Base-by-base conservation (phyloP, 1,140 invertebrate genomes). In the Lutraria rhynchaena region DNA sequence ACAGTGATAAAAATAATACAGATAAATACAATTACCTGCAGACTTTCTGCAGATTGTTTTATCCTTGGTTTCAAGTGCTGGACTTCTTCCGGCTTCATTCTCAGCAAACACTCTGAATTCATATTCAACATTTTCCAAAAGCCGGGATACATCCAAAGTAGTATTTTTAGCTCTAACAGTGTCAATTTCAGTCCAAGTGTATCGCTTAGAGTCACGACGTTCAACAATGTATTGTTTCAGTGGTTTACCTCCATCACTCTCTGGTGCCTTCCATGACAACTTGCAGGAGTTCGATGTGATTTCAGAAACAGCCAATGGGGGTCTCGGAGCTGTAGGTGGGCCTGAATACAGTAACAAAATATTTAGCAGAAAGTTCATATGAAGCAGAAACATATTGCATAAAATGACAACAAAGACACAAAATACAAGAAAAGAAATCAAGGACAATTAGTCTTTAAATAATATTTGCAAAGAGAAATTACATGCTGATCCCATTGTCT, bases 141-240 rank as follows among this genome's bases (percentile, higher is more conserved):
- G 93, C 89, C 98, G 97, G 88, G 97, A 95, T 27, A 98, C 94
- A 57, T 95, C 96, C 49, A 75, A 85, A 13, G 85, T 85, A 27
- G 57, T 80, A 22, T 37, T 76, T 17, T 29, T 78, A 19, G 83
- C 81, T 70, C 84, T 85, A 0, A 88, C 85, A 44, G 84, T 86
- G 46, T 88, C 88, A 15, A 88, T 78, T 60, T 87, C 84, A 29
- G 71, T 44, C 90, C 90, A 92, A 9, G 85, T 81, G 27, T 86
- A 80, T 35, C 89, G 85, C 76, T 88, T 89, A 27, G 83, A 84
- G 57, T 92, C 91, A 44, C 97, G 95, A 92, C 98, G 96, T 92
- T 99, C 96, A 81, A 99, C 93, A 75, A 98, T 95, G 91, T 99
- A 99, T 13, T 97, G 97, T 90, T 97, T 97, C 83, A 99, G 96